Evolutionary conservation across 2,113 vertebrate genomes (phyloP), one percentile per base, ranked within the genome.

Genomic region (Melanocharis versteri): DNA sequence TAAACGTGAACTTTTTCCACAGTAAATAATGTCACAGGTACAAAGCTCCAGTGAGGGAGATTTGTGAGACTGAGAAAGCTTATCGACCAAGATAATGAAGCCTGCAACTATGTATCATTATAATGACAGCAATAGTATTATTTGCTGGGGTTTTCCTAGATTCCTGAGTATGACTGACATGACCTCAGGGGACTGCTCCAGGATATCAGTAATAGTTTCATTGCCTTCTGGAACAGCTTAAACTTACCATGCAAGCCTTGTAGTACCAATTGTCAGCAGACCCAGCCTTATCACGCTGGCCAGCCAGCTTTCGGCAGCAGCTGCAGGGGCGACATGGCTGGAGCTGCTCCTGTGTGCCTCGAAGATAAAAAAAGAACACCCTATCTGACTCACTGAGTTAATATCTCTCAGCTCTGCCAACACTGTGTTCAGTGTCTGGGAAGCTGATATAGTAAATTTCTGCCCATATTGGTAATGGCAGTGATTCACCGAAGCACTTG

Each of bases 391-490:
- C 96, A 98, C 61, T 82, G 57, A 81, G 40, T 86, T 90, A 97
- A 56, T 82, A 96, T 83, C 96, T 96, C 61, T 96, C 84, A 54
- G 71, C 95, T 80, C 82, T 97, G 94, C 97, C 94, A 96, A 93
- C 72, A 93, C 87, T 94, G 65, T 96, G 88, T 97, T 97, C 96
- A 95, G 91, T 97, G 98, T 98, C 97, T 97, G 94, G 95, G 96
- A 98, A 98, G 92, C 85, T 95, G 97, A 97, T 96, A 95, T 68
- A 96, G 92, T 97, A 94, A 96, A 96, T 96, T 97, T 97, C 96
- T 97, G 86, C 80, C 96, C 89, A 61, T 96, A 95, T 89, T 96
- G 89, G 93, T 96, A 96, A 95, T 96, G 88, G 84, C 80, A 91
- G 54, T 97, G 96, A 97, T 97, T 98, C 96, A 98, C 70, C 85